Conservation (phyloP, 2,888 invertebrate genomes). For the Liopterus haemorrhoidalis region DNA sequence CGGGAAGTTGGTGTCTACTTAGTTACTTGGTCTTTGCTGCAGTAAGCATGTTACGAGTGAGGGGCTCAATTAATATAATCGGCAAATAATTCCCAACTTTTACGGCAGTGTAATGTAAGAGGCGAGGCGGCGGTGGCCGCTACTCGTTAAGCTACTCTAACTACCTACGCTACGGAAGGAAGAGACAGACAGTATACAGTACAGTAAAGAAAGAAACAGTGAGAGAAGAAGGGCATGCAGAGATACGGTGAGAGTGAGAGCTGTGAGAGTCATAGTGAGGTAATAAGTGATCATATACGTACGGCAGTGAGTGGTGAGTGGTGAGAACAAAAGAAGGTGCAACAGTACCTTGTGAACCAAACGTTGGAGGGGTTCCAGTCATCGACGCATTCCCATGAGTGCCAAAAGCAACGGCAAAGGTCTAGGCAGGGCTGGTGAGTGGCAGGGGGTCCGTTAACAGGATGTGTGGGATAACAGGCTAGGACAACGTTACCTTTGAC, state of each 20-base stretch:
- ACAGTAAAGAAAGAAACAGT: constrained; percentile 31
- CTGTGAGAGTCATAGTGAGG: constrained; percentile 19
- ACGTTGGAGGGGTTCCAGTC: constrained; percentile 44
- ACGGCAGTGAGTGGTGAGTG: constrained; percentile 21
- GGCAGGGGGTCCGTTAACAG: background rate
- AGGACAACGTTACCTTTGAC: constrained; percentile 66
- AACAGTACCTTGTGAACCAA: constrained; percentile 59
- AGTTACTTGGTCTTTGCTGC: constrained; percentile 43
- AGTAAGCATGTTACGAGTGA: constrained; percentile 44
- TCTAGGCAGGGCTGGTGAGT: background rate
- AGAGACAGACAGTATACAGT: constrained; percentile 35
- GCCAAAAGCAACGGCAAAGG: constrained; percentile 51
- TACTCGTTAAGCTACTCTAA: constrained; percentile 25
- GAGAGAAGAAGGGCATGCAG: no score
- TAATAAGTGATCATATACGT: constrained; percentile 31
- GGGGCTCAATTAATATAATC: constrained; percentile 35
- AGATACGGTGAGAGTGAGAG: constrained; percentile 15
- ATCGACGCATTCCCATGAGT: constrained; percentile 58
- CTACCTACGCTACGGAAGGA: constrained; percentile 29
- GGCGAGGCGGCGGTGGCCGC: constrained; percentile 22
- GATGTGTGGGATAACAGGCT: background rate
- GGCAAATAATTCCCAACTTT: constrained; percentile 23
- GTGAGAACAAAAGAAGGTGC: constrained; percentile 52
- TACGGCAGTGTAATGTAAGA: constrained; percentile 31
- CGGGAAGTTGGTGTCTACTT: constrained; percentile 39